These are phyloP conservation scores for Drosophila setifemur DNA, from an alignment of 1,140 invertebrate genomes.

Conservation along the genomic window DNA sequence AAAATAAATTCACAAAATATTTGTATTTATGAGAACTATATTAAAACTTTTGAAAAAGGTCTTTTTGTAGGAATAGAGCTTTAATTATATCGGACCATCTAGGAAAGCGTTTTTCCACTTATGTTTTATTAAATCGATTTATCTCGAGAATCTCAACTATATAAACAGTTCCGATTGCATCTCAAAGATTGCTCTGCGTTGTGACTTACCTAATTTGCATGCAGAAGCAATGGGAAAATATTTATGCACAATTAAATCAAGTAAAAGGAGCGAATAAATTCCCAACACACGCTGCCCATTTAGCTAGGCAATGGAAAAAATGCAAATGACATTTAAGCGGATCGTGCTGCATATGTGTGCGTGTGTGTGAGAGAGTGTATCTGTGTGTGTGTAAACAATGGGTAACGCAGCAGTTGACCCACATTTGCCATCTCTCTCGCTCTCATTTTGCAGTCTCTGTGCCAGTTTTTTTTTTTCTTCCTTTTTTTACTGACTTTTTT, in stretches of 20 bases:
- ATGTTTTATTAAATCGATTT: too few species aligned
- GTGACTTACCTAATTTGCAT: slow-evolving; percentile 58
- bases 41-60: too few species aligned
- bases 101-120: too few species aligned
- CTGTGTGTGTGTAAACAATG: slow-evolving; percentile 43
- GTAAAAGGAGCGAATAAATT: slow-evolving; percentile 69
- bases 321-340: slow-evolving; percentile 63
- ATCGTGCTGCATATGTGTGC: background rate
- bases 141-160: background rate
- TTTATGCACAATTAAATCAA: slow-evolving; percentile 80
- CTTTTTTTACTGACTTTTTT: slow-evolving; percentile 69
- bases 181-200: slow-evolving; percentile 17
- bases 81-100: too few species aligned
- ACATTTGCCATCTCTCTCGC: slow-evolving; percentile 37
- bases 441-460: slow-evolving; percentile 6
- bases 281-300: slow-evolving; percentile 35
- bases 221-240: slow-evolving; percentile 65
- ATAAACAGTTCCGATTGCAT: slow-evolving; percentile 38
- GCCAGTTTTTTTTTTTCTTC: slow-evolving; percentile 61
- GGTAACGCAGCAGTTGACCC: slow-evolving; percentile 65
- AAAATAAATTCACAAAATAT: background rate
- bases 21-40: too few species aligned
- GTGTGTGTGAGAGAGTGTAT: background rate
- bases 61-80: too few species aligned
- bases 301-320: slow-evolving; percentile 48